A percentile compares a stretch with the other conserved stretches of the same genome.
phyloP scores from a whole-genome alignment of 2,888 invertebrate species.

The Himalopsyche japonica region DNA sequence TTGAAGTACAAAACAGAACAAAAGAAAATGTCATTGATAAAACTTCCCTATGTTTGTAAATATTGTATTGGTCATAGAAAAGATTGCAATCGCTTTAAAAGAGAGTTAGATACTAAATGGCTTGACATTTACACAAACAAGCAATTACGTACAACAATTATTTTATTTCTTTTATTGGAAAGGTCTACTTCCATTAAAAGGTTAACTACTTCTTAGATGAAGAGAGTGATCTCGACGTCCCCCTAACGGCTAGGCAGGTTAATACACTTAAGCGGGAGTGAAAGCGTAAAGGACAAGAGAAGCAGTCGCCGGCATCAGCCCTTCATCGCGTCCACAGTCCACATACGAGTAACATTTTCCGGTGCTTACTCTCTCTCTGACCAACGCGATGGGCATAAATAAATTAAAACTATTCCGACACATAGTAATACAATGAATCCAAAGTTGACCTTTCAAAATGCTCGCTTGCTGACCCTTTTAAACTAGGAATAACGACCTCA shows the following conservation, averaged over 20 bases:
- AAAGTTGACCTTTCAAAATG: slow-evolving; percentile 39
- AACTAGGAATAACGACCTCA: slow-evolving; percentile 28
- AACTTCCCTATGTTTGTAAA: no score
- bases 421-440: slow-evolving; percentile 39
- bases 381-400: slow-evolving; percentile 28
- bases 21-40: no score
- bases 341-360: not conserved
- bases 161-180: no score
- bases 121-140: no score
- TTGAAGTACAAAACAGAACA: no score
- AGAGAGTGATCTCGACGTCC: not conserved
- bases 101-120: no score
- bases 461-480: slow-evolving; percentile 35
- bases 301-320: not conserved
- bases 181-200: not conserved
- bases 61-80: no score
- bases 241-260: not conserved
- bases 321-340: not conserved
- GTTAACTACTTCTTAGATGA: not conserved
- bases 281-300: not conserved
- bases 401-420: slow-evolving; percentile 40
- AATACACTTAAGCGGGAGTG: not conserved
- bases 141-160: no score
- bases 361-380: not conserved
- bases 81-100: no score